phyloP scores from a whole-genome alignment of 2,113 vertebrate species.

The Accipiter cooperii region DNA sequence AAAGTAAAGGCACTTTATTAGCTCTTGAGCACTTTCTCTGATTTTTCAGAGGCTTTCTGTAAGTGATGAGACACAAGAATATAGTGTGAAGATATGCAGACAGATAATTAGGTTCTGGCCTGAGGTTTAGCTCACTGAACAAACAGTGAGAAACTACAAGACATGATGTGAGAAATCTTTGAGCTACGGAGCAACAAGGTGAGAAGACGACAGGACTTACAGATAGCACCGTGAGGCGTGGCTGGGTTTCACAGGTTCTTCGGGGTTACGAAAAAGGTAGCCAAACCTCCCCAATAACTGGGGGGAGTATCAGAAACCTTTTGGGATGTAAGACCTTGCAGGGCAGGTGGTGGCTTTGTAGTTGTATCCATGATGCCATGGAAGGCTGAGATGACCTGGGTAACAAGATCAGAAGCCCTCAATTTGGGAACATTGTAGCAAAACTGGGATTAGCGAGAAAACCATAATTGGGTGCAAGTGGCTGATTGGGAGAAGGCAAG shows the following conservation, averaged over 20 bases:
- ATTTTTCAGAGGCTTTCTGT: not conserved
- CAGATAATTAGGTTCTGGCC: not conserved
- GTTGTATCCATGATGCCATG: not conserved
- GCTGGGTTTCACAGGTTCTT: not conserved
- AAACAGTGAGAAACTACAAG: not conserved
- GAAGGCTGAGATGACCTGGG: not conserved
- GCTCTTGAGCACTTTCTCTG: not conserved
- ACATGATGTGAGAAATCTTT: rapidly evolving
- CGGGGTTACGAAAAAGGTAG: not conserved
- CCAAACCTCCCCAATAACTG: not conserved
- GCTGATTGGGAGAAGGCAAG: not conserved
- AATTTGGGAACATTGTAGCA: not conserved
- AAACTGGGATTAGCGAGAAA: not conserved
- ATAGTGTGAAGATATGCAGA: not conserved
- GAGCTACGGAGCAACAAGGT: not conserved
- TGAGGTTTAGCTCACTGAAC: not conserved
- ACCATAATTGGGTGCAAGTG: not conserved
- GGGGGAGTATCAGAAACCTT: not conserved
- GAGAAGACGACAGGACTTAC: not conserved
- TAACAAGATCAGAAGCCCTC: not conserved
- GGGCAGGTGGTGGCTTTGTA: not conserved
- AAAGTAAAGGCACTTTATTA: not conserved
- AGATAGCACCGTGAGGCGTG: not conserved
- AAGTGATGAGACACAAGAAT: not conserved
- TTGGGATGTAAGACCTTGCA: not conserved